These are phyloP conservation scores for Cinclus mexicanus DNA, from an alignment of 2,113 vertebrate genomes.

Conservation along the genomic window DNA sequence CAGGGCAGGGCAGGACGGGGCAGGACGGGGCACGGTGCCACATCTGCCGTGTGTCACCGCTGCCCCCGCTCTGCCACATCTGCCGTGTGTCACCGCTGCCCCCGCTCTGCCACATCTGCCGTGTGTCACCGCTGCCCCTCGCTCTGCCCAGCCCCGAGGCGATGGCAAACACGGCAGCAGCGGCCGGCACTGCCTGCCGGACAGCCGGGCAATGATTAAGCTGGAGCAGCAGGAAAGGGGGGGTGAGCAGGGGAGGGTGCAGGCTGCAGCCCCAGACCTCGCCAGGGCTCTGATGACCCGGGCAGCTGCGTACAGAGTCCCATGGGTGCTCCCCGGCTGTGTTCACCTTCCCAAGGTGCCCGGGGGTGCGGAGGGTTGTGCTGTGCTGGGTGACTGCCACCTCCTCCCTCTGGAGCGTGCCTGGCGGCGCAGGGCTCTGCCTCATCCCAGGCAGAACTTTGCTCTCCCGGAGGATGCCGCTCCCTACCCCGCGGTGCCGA, in stretches of 20 bases:
- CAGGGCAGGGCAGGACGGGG: background rate
- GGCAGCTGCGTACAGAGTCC: background rate
- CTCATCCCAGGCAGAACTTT: background rate
- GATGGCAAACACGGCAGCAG: background rate
- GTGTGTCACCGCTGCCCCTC: background rate
- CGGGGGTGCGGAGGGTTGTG: background rate
- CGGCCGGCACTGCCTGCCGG: background rate
- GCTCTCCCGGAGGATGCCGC: background rate
- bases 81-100: no score
- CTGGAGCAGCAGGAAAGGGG: background rate
- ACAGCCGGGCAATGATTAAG: background rate
- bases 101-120: background rate
- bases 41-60: no score
- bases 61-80: no score
- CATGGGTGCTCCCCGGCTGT: background rate
- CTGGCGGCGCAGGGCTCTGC: background rate
- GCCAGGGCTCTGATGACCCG: background rate
- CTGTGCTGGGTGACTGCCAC: background rate
- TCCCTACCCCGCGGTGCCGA: background rate
- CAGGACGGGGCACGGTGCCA: no score
- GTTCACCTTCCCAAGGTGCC: background rate
- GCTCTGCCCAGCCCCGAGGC: background rate
- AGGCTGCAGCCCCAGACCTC: background rate
- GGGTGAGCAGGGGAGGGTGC: background rate
- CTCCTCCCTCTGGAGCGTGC: background rate